Conservation (phyloP, 2,113 vertebrate genomes). For the Hydropotes inermis region DNA sequence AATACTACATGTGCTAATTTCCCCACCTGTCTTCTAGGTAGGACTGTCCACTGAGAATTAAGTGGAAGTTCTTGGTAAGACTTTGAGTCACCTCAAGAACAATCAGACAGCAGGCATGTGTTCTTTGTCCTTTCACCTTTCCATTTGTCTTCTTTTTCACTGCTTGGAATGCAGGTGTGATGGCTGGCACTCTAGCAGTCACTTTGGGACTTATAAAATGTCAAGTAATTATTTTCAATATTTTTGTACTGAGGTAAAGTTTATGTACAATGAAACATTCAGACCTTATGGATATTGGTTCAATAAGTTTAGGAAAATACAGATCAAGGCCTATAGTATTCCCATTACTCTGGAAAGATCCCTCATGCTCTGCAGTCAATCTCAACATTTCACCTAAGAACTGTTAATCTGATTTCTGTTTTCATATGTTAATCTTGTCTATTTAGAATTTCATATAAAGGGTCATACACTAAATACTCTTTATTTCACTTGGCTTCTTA, state of each 20-base stretch:
- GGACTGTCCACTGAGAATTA: not conserved
- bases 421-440: not conserved
- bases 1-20: not conserved
- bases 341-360: not conserved
- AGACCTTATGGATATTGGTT: not conserved
- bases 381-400: not conserved
- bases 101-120: not conserved
- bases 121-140: not conserved
- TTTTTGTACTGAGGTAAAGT: constrained; percentile 16
- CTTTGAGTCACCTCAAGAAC: not conserved
- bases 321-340: not conserved
- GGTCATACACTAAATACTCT: not conserved
- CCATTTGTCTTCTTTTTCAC: constrained; percentile 6
- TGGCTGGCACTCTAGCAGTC: not conserved
- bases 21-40: not conserved
- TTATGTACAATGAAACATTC: not conserved
- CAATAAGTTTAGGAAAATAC: not conserved
- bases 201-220: not conserved
- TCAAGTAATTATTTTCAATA: not conserved
- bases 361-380: not conserved
- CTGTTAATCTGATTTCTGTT: not conserved
- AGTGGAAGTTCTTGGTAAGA: not conserved
- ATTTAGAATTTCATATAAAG: constrained; percentile 22
- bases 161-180: not conserved
- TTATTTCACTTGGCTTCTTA: not conserved